Conservation (phyloP, 2,113 vertebrate genomes). For the Phaethornis superciliosus region DNA sequence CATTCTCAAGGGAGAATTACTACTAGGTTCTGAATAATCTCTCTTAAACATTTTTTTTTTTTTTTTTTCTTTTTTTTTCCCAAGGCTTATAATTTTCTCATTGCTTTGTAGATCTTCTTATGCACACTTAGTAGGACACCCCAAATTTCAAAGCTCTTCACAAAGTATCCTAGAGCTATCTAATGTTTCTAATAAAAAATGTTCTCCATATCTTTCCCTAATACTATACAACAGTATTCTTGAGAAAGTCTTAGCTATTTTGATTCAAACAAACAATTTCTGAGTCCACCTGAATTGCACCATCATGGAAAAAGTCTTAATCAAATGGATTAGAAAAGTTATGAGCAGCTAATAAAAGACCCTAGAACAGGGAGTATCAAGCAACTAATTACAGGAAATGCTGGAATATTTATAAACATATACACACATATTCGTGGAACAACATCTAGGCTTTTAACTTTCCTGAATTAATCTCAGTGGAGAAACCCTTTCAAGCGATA, state of each 20-base stretch:
- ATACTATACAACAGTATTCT: background rate
- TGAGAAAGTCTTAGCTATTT: background rate
- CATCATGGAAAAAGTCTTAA: background rate
- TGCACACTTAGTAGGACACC: background rate
- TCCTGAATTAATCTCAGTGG: background rate
- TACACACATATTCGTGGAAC: background rate
- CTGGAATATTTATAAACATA: conserved; percentile 11
- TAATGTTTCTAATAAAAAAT: background rate
- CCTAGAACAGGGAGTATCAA: background rate
- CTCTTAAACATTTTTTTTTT: background rate
- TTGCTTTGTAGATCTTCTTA: background rate
- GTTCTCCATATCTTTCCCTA: background rate
- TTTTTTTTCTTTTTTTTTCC: background rate
- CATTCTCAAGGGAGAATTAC: background rate
- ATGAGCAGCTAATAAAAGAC: background rate
- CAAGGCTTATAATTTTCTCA: background rate
- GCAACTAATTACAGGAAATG: conserved; percentile 25
- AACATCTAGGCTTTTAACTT: conserved; percentile 3
- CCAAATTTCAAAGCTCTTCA: background rate
- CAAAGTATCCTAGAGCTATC: background rate
- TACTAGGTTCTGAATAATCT: background rate
- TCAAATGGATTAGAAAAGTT: background rate
- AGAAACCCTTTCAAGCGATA: background rate
- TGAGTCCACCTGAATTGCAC: background rate
- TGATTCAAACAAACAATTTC: background rate